A percentile compares a stretch with the other conserved stretches of the same genome.
These are phyloP conservation scores for Notothenia rossii DNA, from an alignment of 2,113 vertebrate genomes.

Conservation along the genomic window DNA sequence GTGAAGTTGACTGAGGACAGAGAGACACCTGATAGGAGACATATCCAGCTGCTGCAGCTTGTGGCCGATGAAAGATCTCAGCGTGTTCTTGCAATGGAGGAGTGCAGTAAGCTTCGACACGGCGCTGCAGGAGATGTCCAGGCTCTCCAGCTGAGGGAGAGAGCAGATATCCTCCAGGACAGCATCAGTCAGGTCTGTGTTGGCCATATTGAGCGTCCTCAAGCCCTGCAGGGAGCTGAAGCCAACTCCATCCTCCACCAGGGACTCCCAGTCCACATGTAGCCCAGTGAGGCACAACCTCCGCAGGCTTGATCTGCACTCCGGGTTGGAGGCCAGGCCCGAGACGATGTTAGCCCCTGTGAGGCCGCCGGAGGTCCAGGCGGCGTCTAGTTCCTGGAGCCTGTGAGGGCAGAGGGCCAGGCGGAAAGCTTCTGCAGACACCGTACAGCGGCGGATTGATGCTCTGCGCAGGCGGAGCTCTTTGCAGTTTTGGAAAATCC, in stretches of 20 bases:
- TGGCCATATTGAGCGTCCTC: conserved; percentile 88
- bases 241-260: conserved; percentile 84
- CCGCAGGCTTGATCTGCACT: conserved; percentile 84
- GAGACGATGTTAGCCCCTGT: conserved; percentile 91
- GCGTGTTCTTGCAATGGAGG: conserved; percentile 86
- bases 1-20: conserved; percentile 89
- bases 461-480: conserved; percentile 90
- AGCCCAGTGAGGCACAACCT: conserved; percentile 84
- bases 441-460: conserved; percentile 88
- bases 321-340: conserved; percentile 89
- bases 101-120: conserved; percentile 92
- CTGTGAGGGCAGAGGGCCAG: conserved; percentile 93
- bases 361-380: conserved; percentile 90
- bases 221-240: conserved; percentile 89
- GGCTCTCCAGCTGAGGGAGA: conserved; percentile 89
- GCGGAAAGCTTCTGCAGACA: conserved; percentile 91
- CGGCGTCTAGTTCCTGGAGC: conserved; percentile 93
- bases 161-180: conserved; percentile 91
- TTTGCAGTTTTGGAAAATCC: conserved; percentile 91
- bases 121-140: conserved; percentile 93
- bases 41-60: conserved; percentile 91
- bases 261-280: conserved; percentile 85
- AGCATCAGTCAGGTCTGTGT: conserved; percentile 91
- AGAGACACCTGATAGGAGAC: conserved; percentile 89
- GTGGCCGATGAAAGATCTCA: conserved; percentile 91